Evolutionary conservation across 2,888 invertebrate species (phyloP), one percentile per base, ranked within the genome.

Genomic region (Xylophagus ater): DNA sequence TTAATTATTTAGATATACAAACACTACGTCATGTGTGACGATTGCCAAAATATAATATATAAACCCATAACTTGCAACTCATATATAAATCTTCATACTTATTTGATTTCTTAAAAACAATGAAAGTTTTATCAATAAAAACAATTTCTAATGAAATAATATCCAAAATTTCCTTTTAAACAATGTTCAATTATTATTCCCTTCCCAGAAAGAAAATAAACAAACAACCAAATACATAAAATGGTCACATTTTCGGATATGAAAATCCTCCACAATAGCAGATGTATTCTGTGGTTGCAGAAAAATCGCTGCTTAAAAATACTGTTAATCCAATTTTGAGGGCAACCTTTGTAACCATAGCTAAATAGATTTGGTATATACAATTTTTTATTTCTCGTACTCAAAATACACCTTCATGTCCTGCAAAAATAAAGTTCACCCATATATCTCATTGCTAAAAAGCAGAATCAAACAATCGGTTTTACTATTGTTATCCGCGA

Each of bases 81-180:
- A n/a, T n/a, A n/a, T n/a, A n/a, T n/a, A n/a, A n/a, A n/a, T n/a
- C n/a, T n/a, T n/a, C n/a, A n/a, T n/a, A n/a, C n/a, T n/a, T n/a
- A n/a, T n/a, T n/a, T n/a, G n/a, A n/a, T n/a, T n/a, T n/a, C n/a
- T n/a, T n/a, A n/a, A n/a, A n/a, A n/a, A n/a, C n/a, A n/a, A n/a
- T n/a, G n/a, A n/a, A n/a, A 37, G 37, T 37, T 37, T 37, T 37
- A 37, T 37, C 37, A 37, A 37, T 37, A 37, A n/a, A n/a, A n/a
- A n/a, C n/a, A n/a, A n/a, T n/a, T n/a, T n/a, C n/a, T n/a, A n/a
- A n/a, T n/a, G n/a, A n/a, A n/a, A n/a, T n/a, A n/a, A n/a, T n/a
- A n/a, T n/a, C n/a, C n/a, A n/a, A n/a, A n/a, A n/a, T n/a, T n/a
- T n/a, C n/a, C n/a, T n/a, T n/a, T n/a, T n/a, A n/a, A n/a, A n/a